Evolutionary conservation across 2,888 invertebrate genomes (phyloP).

Genomic region (Miltochrista miniata): DNA sequence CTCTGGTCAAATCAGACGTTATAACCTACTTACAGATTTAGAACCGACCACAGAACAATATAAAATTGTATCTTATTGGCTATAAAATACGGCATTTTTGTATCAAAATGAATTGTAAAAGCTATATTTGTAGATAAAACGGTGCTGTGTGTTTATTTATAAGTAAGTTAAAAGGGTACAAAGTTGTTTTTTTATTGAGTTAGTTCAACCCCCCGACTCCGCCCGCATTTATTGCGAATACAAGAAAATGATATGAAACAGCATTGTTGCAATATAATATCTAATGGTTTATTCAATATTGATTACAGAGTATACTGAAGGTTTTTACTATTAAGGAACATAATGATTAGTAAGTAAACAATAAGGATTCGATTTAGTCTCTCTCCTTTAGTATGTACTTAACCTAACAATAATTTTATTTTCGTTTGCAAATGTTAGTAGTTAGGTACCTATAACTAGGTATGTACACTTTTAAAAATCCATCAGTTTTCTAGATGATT

Average conservation of each 20-base stretch:
- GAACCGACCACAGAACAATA: conserved; percentile 14
- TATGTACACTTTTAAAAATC: too few relatives aligned
- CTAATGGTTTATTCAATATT: conserved; percentile 25
- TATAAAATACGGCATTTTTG: conserved; percentile 19
- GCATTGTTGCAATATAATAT: conserved; percentile 21
- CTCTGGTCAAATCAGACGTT: conserved; percentile 46
- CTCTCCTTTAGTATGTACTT: too few relatives aligned
- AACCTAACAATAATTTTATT: too few relatives aligned
- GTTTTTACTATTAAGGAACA: neutral
- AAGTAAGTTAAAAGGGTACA: conserved; percentile 47
- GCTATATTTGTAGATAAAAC: conserved; percentile 27
- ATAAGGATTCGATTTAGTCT: too few relatives aligned
- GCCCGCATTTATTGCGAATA: conserved; percentile 33
- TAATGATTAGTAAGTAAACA: neutral
- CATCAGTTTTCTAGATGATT: too few relatives aligned
- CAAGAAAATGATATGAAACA: conserved; percentile 20
- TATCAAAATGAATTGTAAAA: conserved; percentile 14
- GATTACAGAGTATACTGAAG: neutral
- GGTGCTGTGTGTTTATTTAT: conserved; percentile 45
- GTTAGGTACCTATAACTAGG: too few relatives aligned
- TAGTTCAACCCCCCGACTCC: conserved; percentile 30
- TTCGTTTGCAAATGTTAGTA: too few relatives aligned
- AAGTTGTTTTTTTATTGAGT: conserved; percentile 46
- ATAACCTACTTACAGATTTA: conserved; percentile 51
- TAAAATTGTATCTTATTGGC: conserved; percentile 25